These are phyloP conservation scores for Scotopteryx bipunctaria DNA, from an alignment of 2,888 invertebrate genomes.

Conservation along the genomic window DNA sequence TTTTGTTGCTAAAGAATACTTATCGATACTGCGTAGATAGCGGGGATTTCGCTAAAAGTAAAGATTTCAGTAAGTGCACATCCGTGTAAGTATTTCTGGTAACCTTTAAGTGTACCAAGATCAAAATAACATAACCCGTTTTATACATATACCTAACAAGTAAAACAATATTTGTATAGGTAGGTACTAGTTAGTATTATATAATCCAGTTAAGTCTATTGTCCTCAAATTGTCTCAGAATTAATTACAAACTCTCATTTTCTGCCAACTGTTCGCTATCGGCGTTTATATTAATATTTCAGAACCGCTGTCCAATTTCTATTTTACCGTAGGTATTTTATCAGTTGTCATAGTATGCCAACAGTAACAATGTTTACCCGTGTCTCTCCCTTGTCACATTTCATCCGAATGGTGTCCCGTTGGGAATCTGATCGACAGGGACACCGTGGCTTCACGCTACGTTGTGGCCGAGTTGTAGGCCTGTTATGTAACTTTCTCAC, in stretches of 20 bases:
- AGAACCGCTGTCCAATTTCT: constrained; percentile 10
- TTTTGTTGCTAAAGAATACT: constrained; percentile 31
- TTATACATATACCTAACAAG: no score
- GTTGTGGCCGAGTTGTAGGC: constrained; percentile 7
- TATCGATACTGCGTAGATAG: constrained; percentile 5
- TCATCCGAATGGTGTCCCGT: constrained; percentile 37
- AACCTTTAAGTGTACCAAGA: no score
- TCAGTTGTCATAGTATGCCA: constrained; percentile 22
- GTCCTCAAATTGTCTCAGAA: background rate
- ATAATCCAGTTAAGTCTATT: background rate
- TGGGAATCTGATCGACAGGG: constrained; percentile 29
- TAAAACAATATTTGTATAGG: no score
- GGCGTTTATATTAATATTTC: constrained; percentile 11
- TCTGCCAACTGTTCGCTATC: constrained; percentile 1
- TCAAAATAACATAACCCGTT: no score
- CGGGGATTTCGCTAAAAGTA: constrained; percentile 2
- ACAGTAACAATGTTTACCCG: constrained; percentile 37
- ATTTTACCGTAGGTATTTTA: constrained; percentile 24
- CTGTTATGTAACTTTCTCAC: constrained; percentile 39
- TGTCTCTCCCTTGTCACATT: constrained; percentile 42
- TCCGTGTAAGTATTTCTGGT: no score
- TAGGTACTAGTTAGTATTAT: no score
- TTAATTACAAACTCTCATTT: constrained; percentile 4
- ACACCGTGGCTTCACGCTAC: constrained; percentile 10
- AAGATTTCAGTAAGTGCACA: no score